Conservation (phyloP, 2,888 invertebrate genomes). For the Graphium colonna region DNA sequence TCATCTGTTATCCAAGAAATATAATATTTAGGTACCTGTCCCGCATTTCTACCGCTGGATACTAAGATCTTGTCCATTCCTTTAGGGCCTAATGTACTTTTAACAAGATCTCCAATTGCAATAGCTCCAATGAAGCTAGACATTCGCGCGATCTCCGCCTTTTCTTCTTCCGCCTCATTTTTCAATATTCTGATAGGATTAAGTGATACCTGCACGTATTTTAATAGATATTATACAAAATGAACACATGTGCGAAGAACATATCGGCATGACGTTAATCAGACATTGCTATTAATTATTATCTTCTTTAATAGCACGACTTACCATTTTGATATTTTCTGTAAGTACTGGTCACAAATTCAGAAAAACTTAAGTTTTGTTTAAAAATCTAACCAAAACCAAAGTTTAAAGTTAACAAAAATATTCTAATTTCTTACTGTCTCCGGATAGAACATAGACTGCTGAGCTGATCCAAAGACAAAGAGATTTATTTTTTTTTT, state of each 20-base stretch:
- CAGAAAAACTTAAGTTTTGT: not conserved
- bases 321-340: constrained; percentile 18
- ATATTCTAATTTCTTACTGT: not conserved
- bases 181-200: constrained; percentile 97
- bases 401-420: constrained; percentile 3
- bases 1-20: not conserved
- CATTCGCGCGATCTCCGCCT: constrained; percentile 97
- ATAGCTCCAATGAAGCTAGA: constrained; percentile 99
- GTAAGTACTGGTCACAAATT: not conserved
- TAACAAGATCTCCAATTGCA: constrained; percentile 98
- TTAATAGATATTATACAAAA: constrained; percentile 20
- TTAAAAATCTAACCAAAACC: constrained; percentile 17
- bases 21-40: constrained; percentile 67
- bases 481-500: not conserved
- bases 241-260: constrained; percentile 49
- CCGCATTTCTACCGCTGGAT: constrained; percentile 88
- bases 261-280: constrained; percentile 1
- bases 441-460: too few species aligned
- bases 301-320: not conserved
- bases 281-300: not conserved
- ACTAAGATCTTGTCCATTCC: constrained; percentile 98
- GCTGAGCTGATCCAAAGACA: not conserved
- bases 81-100: constrained; percentile 98
- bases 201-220: constrained; percentile 84
- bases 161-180: constrained; percentile 98